A percentile compares a stretch with the other conserved stretches of the same genome.
Conservation (phyloP, 2,797 vertebrate species). For the Acropternis orthonyx region DNA sequence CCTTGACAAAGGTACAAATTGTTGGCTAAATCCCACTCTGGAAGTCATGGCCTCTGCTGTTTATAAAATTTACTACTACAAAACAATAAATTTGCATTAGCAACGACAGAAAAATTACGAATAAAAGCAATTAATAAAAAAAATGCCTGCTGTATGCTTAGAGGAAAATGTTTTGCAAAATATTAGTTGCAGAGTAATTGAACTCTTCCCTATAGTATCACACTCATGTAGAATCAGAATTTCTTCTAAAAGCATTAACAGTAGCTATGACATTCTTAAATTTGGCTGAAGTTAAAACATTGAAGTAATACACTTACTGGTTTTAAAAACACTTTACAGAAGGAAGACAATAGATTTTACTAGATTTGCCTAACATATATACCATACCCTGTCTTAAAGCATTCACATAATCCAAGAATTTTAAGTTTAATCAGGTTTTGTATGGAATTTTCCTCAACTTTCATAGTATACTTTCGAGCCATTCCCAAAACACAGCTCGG, state of each 20-base stretch:
- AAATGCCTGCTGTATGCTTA: not conserved
- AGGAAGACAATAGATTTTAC: not conserved
- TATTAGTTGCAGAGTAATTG: not conserved
- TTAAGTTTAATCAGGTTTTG: not conserved
- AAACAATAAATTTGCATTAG: not conserved
- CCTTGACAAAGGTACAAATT: not conserved
- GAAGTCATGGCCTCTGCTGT: not conserved
- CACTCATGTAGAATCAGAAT: not conserved
- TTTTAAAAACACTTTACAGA: not conserved
- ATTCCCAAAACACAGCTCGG: not conserved
- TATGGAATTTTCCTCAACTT: not conserved
- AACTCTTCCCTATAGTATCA: not conserved
- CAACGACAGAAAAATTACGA: not conserved
- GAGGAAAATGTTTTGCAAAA: not conserved
- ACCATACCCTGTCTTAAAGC: not conserved
- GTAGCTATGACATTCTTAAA: not conserved
- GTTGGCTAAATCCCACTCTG: not conserved
- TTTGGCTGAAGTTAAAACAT: not conserved
- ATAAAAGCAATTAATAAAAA: not conserved
- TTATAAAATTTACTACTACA: not conserved
- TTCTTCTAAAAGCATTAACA: not conserved
- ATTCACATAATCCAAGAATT: not conserved
- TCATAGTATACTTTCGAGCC: not conserved
- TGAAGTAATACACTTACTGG: not conserved
- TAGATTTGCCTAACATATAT: not conserved